phyloP scores from a whole-genome alignment of 2,113 vertebrate genomes.

The Sigmodon hispidus region DNA sequence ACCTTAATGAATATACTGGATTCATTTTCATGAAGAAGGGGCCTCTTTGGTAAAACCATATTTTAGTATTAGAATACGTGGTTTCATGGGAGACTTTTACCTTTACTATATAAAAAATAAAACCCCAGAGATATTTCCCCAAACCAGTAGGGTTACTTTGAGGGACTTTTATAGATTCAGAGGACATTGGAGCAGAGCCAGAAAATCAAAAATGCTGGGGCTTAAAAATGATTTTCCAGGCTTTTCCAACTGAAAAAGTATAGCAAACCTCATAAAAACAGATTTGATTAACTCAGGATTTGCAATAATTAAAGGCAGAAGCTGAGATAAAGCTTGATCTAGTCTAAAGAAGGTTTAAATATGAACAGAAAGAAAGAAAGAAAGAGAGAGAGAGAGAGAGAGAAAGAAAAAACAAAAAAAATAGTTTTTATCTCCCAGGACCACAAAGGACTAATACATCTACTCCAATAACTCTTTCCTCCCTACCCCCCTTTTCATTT shows the following conservation, averaged over 20 bases:
- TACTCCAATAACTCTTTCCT: constrained; percentile 12
- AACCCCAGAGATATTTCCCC: not conserved
- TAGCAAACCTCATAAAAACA: constrained; percentile 66
- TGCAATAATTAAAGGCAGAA: constrained; percentile 67
- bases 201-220: not conserved
- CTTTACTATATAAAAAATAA: not conserved
- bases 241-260: constrained; percentile 58
- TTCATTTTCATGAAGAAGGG: not conserved
- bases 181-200: constrained; percentile 36
- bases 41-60: not conserved
- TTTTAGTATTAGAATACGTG: not conserved
- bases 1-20: not conserved
- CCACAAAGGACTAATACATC: not conserved
- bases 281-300: constrained; percentile 52
- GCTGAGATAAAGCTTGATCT: constrained; percentile 8
- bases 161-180: not conserved
- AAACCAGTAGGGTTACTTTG: not conserved
- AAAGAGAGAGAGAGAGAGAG: too few relatives aligned
- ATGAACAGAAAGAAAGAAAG: not conserved
- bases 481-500: too few relatives aligned
- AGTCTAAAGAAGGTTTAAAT: constrained; percentile 55
- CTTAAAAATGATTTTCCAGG: constrained; percentile 28
- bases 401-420: too few relatives aligned
- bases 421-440: not conserved
- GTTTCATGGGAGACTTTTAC: not conserved